These are phyloP conservation scores for Yponomeuta plumbellus DNA, from an alignment of 2,888 invertebrate genomes.

Conservation along the genomic window DNA sequence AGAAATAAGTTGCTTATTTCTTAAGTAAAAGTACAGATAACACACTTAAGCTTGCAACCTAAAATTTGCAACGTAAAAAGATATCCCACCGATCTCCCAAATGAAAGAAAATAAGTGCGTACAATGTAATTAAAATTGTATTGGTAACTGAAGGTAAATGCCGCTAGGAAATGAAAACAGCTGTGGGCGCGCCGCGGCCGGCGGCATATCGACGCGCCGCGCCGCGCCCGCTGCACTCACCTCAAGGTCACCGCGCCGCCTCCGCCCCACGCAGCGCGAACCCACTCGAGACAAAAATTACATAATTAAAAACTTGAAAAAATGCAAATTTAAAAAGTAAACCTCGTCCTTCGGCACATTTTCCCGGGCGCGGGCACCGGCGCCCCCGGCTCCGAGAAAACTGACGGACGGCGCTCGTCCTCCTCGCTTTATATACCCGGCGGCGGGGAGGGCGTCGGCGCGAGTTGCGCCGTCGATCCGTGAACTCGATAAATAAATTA, in stretches of 20 bases:
- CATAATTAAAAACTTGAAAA: conserved; percentile 5
- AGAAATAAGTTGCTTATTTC: no score
- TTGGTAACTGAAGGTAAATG: neutral
- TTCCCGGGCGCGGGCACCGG: conserved; percentile 50
- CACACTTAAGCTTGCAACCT: neutral
- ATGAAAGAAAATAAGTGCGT: neutral
- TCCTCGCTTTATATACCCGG: conserved; percentile 58
- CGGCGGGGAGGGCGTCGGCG: conserved; percentile 56
- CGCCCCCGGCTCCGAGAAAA: conserved; percentile 63
- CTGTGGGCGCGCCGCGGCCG: conserved; percentile 59
- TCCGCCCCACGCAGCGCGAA: conserved; percentile 22
- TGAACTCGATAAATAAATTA: conserved; percentile 77
- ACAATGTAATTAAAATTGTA: neutral
- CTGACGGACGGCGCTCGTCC: conserved; percentile 64
- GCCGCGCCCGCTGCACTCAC: conserved; percentile 45
- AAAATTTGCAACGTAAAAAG: neutral
- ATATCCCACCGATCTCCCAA: neutral
- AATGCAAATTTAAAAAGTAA: conserved; percentile 44
- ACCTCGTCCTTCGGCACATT: conserved; percentile 60
- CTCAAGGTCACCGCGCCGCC: conserved; percentile 56
- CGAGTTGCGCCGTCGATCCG: conserved; percentile 74
- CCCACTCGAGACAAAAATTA: conserved; percentile 2
- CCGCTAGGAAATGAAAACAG: conserved; percentile 42
- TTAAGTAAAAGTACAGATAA: neutral
- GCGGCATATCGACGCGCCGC: conserved; percentile 50